Evolutionary conservation across 1,140 invertebrate species (phyloP).

Genomic region (Ceratitis capitata): DNA sequence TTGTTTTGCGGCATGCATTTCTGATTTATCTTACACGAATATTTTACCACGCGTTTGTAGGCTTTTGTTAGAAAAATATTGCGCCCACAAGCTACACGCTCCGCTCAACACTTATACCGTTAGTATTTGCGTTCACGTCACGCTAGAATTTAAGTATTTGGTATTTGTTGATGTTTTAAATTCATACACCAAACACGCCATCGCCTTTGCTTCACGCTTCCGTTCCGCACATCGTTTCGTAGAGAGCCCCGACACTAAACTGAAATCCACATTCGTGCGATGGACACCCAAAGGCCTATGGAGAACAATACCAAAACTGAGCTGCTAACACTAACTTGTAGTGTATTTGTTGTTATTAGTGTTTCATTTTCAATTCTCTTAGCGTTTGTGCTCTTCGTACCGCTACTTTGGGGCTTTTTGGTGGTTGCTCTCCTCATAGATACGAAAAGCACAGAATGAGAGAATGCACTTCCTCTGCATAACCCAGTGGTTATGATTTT

Average conservation of each 20-base stretch:
- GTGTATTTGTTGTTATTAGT: background rate
- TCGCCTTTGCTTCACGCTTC: background rate
- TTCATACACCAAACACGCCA: background rate
- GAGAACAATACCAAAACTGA: background rate
- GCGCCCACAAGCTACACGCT: background rate
- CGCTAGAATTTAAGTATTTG: background rate
- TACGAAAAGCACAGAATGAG: background rate
- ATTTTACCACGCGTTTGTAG: background rate
- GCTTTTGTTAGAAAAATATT: background rate
- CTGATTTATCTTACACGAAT: background rate
- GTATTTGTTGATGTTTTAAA: constrained; percentile 11
- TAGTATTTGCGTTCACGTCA: background rate
- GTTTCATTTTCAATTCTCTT: background rate
- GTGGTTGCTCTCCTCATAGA: background rate
- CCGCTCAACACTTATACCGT: background rate
- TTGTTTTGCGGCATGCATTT: background rate
- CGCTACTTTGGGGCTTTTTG: background rate
- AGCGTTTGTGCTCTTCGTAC: background rate
- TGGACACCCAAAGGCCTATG: background rate
- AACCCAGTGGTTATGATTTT: too few species aligned
- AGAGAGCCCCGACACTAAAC: constrained; percentile 15
- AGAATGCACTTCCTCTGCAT: too few species aligned
- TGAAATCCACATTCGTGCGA: background rate
- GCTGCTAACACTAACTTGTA: background rate
- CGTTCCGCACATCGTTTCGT: background rate